Evolutionary conservation across 1,140 invertebrate species (phyloP), one percentile per base, ranked within the genome.

Genomic region (Drepana arcuata): DNA sequence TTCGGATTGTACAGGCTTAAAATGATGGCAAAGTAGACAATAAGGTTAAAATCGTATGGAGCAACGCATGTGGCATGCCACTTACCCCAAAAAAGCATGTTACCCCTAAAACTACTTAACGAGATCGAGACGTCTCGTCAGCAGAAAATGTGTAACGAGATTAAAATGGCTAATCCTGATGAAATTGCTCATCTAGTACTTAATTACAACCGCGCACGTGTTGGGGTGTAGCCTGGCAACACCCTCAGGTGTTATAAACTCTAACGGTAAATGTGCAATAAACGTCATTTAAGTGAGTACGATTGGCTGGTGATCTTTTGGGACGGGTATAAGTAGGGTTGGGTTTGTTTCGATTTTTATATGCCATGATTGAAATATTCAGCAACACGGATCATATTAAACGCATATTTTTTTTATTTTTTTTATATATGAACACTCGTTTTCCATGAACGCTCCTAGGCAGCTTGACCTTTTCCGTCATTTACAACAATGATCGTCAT

Each of bases 111-210:
- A 21, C 9, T 21, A 9, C 18, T 9, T 21, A 9, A 9, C 18
- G 18, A 5, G 18, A 5, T 9, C 9, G 4, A 21, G 9, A 5
- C 18, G 9, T 9, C 18, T 4, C 9, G 26, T 28, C 27, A 3
- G 30, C 30, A 37, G 21, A 29, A 23, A 44, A 41, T 41, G 41
- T 39, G 28, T 41, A 48, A 51, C 44, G 44, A 49, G 55, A 64
- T 73, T 77, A 70, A 71, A 67, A 56, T 49, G 45, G 47, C 57
- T 67, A 67, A 71, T 71, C 52, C 41, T 37, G 26, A 42, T 48
- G 51, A 73, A 67, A 73, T 72, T 77, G 69, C 72, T 73, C 72
- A 73, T 77, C 67, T 73, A 25, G 31, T 26, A 42, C 51, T 43
- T 66, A 66, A 72, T 68, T 65, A 70, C 40, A 36, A 48, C 45